Percentiles rank a stretch among this genome's conserved stretches.
These are phyloP conservation scores for Exephanes ischioxanthus DNA, from an alignment of 2,888 invertebrate genomes.

Conservation along the genomic window DNA sequence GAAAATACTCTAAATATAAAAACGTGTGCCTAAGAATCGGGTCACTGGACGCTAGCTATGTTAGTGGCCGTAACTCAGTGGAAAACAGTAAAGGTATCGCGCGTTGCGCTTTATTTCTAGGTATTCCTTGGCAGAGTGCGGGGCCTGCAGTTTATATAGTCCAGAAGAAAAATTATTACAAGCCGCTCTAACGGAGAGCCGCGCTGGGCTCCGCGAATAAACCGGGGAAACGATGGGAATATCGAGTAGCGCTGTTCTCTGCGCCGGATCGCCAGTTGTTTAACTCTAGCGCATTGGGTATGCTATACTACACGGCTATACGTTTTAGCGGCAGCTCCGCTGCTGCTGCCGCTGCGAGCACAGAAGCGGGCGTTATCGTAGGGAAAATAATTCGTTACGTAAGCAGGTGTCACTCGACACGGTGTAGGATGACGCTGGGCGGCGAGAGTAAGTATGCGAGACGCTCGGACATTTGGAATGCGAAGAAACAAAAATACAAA, in stretches of 20 bases:
- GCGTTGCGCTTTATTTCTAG: conserved; percentile 21
- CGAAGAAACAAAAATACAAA: background rate
- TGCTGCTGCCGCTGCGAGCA: conserved; percentile 14
- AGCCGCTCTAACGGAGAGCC: background rate
- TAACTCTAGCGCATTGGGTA: conserved; percentile 15
- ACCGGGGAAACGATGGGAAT: conserved; percentile 33
- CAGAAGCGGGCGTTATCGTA: conserved; percentile 67
- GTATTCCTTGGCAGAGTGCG: conserved; percentile 30
- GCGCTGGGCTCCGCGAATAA: conserved; percentile 33
- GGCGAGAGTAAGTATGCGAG: conserved; percentile 24
- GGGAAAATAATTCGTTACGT: conserved; percentile 83
- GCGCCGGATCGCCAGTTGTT: conserved; percentile 41
- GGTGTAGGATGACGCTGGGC: conserved; percentile 65
- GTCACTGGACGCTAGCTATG: conserved; percentile 65
- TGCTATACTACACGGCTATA: conserved; percentile 1
- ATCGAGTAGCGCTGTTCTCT: conserved; percentile 25
- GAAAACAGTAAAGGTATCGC: background rate
- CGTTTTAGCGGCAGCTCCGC: conserved; percentile 1
- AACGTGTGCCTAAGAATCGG: conserved; percentile 61
- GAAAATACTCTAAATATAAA: background rate
- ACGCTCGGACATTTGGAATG: conserved; percentile 19
- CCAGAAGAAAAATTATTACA: conserved; percentile 1
- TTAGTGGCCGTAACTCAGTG: background rate
- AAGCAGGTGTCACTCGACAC: conserved; percentile 81
- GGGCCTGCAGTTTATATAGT: background rate